Percentiles rank a stretch among this genome's conserved stretches.
Conservation (phyloP, 2,888 invertebrate genomes). For the Dioctria linearis region DNA sequence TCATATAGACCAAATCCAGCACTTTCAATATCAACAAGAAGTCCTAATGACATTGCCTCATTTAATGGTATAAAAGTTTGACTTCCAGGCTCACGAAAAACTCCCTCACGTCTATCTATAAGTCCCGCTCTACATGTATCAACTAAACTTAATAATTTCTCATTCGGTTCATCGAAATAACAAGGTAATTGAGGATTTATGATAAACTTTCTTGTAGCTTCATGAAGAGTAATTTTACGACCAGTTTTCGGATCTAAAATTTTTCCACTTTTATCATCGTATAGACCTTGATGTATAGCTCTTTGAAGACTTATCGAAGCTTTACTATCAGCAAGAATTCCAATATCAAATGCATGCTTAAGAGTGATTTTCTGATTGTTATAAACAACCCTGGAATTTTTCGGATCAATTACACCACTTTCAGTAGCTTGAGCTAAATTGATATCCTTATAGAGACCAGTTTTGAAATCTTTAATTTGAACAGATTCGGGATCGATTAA, state of each 20-base stretch:
- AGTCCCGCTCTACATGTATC: constrained; percentile 87
- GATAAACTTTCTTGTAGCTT: constrained; percentile 85
- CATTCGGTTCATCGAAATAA: constrained; percentile 84
- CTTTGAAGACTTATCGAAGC: constrained; percentile 87
- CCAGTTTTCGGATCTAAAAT: constrained; percentile 86
- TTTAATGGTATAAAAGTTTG: constrained; percentile 78
- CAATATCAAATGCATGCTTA: constrained; percentile 84
- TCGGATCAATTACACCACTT: constrained; percentile 81
- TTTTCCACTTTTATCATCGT: constrained; percentile 85
- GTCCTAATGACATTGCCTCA: constrained; percentile 82
- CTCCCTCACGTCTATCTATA: constrained; percentile 84
- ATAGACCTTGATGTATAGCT: constrained; percentile 88
- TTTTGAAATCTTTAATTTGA: constrained; percentile 83
- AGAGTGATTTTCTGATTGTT: constrained; percentile 80
- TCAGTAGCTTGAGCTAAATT: constrained; percentile 85
- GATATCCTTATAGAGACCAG: constrained; percentile 83
- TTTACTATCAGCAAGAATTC: constrained; percentile 85
- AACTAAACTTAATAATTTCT: constrained; percentile 80
- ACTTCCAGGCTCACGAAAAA: constrained; percentile 81
- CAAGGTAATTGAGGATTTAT: constrained; percentile 86
- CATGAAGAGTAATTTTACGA: constrained; percentile 85
- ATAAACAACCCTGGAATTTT: constrained; percentile 76
- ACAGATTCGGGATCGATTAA: constrained; percentile 89
- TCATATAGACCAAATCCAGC: constrained; percentile 87
- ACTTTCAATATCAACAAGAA: constrained; percentile 89